Evolutionary conservation across 2,888 invertebrate genomes (phyloP).

Genomic region (Nephrotoma guestfalica): DNA sequence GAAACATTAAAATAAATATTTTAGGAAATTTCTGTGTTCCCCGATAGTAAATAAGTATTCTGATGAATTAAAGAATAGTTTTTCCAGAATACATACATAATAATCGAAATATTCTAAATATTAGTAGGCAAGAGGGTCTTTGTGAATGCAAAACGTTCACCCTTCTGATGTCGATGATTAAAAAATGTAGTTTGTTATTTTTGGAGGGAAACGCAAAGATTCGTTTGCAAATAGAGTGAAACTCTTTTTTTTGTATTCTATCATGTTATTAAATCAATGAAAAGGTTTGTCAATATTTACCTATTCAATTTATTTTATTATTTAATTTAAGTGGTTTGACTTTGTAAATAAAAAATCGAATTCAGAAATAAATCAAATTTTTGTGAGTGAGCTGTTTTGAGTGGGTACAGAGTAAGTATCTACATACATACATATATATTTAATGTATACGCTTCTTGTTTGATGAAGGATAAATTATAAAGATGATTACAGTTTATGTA

Average conservation of each 20-base stretch:
- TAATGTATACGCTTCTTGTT: neutral
- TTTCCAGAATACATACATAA: neutral
- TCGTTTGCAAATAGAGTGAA: neutral
- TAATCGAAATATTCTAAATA: neutral
- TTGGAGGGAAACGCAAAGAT: neutral
- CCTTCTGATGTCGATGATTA: neutral
- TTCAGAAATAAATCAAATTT: neutral
- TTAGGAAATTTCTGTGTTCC: neutral
- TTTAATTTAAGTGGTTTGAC: conserved; percentile 11
- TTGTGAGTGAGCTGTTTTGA: neutral
- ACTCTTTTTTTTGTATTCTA: neutral
- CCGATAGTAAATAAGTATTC: neutral
- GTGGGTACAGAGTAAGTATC: neutral
- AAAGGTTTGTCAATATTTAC: conserved; percentile 9
- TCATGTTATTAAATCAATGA: neutral
- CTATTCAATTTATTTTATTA: conserved; percentile 8
- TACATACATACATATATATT: neutral
- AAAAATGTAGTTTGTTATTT: neutral
- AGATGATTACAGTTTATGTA: neutral
- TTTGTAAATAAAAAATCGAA: conserved; percentile 4
- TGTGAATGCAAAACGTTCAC: neutral
- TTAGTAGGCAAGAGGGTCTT: neutral
- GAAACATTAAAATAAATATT: neutral
- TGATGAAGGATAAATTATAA: neutral
- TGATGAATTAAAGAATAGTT: neutral